These are phyloP conservation scores for Scomber colias DNA, from an alignment of 2,113 vertebrate genomes.

Conservation along the genomic window DNA sequence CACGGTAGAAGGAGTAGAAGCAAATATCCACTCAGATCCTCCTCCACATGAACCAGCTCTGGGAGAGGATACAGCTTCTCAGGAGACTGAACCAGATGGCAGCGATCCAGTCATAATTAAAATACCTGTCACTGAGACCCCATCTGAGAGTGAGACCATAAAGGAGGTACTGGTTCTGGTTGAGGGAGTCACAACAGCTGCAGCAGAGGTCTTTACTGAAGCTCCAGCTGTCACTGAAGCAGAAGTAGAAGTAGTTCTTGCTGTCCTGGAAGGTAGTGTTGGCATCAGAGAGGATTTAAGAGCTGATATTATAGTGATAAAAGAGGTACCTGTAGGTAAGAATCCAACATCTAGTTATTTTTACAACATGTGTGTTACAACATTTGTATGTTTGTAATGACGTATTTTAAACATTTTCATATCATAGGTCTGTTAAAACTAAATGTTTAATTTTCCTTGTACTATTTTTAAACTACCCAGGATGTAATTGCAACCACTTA, in stretches of 20 bases:
- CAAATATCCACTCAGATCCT: conserved; percentile 9
- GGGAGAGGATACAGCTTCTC: background rate
- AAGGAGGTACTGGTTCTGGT: background rate
- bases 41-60: background rate
- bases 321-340: conserved; percentile 54
- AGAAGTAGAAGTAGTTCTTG: background rate
- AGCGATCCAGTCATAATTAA: conserved; percentile 1
- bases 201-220: conserved; percentile 19
- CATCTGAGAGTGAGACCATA: background rate
- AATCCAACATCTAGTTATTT: background rate
- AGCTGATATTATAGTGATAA: background rate
- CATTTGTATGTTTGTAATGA: too few species aligned
- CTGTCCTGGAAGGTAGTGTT: background rate
- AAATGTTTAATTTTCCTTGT: background rate
- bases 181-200: background rate
- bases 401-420: background rate
- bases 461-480: background rate
- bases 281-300: background rate
- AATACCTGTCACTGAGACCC: background rate
- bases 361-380: background rate
- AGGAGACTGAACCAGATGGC: conserved; percentile 1
- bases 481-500: background rate
- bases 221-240: background rate
- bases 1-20: conserved; percentile 8
- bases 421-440: background rate